Base-by-base conservation (phyloP, 2,113 vertebrate species). In the Burhinus oedicnemus region DNA sequence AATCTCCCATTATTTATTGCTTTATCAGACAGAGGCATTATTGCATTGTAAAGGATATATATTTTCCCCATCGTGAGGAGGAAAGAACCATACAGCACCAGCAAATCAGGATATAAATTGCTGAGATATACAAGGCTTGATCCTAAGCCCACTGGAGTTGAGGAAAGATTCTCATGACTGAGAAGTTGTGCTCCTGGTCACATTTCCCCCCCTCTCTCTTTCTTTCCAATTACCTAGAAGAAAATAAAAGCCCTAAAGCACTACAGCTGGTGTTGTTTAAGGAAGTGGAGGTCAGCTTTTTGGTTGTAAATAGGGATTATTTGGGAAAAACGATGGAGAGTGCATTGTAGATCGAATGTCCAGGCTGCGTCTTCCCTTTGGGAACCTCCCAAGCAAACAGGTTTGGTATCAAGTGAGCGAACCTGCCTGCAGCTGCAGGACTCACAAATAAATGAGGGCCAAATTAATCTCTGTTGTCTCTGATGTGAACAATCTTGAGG, bases 1-100 rank as follows among this genome's bases (percentile, higher is more conserved):
- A 76, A 76, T 86, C 38, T 68, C 65, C 57, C n/a, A 22, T 79
- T 92, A 88, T 93, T 71, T 88, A 90, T 88, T 85, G 83, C 75
- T 90, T 82, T 83, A 72, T 90, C 62, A 88, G 86, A 36, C 57
- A 70, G 82, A 44, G 45, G 22, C 62, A 40, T 90, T 94, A 83
- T 51, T 85, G 66, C 66, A 29, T 23, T 90, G 38, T 93, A 88
- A 82, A 90, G 65, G 47, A 90, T 85, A 58, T 90, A 69, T 55
- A 65, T 62, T 42, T 88, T 68, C 29, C 38, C 34, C 42, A n/a
- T 71, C 57, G n/a, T 12, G 22, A 79, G 62, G 57, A 88, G 21
- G 47, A 71, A 89, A 85, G 70, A 76, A 44, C 40, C 4, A 0
- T 55, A 55, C 49, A 71, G 71, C 44, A 47, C n/a, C 44, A 66